Evolutionary conservation across 2,888 invertebrate species (phyloP), one percentile per base, ranked within the genome.

Genomic region (Belgica antarctica): DNA sequence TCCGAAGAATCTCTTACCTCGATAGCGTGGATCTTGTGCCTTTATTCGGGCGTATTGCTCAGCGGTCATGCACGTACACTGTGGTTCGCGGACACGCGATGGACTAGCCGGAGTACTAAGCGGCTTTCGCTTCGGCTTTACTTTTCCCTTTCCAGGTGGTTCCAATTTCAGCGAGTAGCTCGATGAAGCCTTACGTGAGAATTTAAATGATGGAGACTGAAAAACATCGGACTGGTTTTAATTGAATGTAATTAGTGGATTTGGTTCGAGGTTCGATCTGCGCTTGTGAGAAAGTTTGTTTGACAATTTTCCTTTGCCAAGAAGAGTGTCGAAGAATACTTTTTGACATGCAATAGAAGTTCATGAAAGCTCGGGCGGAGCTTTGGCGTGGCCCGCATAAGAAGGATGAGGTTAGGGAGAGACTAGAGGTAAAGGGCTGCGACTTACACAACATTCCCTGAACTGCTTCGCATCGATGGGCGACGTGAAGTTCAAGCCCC

Each of bases 401-500:
- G 12, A 2, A 12, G 22, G 22, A 52, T 8, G 52, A 52, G 22
- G 52, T 8, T 19, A 52, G 52, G n/a, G 22, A 7, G 52, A 22
- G 12, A 52, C 4, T n/a, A 15, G 15, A 46, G 15, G 15, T 4
- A 46, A 46, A 46, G 8, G 15, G 15, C 4, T n/a, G 3, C 52
- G 83, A 92, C 94, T 93, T 88, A 95, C 94, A 84, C 94, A 94
- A 83, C 94, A 94, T 85, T 95, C 95, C 79, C 92, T 85, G 81
- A 97, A 98, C 81, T 96, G 93, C 82, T 95, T 94, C 74, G 97
- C 97, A 81, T 98, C 97, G 76, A 94, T 93, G 72, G 96, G 92
- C 71, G 96, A 96, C 70, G 96, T 96, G 79, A 98, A 98, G 82
- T 97, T 98, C 73, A 97, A 86, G 72, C 97, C 97, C 97, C 97